A percentile compares a stretch with the other conserved stretches of the same genome.
Evolutionary conservation across 1,140 invertebrate species (phyloP).

Genomic region (Pseudomyrmex pallidus): DNA sequence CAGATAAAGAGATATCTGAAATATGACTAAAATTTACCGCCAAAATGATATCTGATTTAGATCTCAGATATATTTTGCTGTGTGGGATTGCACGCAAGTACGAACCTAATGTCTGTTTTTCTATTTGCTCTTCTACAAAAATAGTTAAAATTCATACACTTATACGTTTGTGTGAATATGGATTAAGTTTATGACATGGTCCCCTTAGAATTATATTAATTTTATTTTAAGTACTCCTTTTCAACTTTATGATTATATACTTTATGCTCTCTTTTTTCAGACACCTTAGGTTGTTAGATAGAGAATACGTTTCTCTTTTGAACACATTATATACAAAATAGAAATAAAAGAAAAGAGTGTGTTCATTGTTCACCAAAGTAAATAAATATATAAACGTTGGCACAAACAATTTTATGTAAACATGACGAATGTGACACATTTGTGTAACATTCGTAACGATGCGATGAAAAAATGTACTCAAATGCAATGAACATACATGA

Average conservation of each 20-base stretch:
- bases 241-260: conserved; percentile 5
- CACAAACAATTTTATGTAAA: background rate
- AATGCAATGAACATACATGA: background rate
- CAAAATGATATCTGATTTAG: too few relatives aligned
- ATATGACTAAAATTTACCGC: too few relatives aligned
- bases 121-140: background rate
- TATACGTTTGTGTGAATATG: conserved; percentile 9
- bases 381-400: background rate
- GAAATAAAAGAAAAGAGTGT: background rate
- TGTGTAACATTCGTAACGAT: background rate
- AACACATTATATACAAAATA: conserved; percentile 38
- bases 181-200: conserved; percentile 41
- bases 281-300: conserved; percentile 40
- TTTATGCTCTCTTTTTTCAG: conserved; percentile 36
- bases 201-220: conserved; percentile 35
- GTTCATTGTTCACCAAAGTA: background rate
- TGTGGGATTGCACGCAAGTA: conserved; percentile 15
- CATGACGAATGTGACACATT: background rate
- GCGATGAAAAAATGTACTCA: background rate
- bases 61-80: too few relatives aligned
- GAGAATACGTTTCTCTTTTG: conserved; percentile 10
- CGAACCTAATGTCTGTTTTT: background rate
- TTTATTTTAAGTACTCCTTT: background rate
- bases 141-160: conserved; percentile 18
- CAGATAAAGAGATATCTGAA: too few relatives aligned